Evolutionary conservation across 2,888 invertebrate species (phyloP).

Genomic region (Sarcophaga rosellei): DNA sequence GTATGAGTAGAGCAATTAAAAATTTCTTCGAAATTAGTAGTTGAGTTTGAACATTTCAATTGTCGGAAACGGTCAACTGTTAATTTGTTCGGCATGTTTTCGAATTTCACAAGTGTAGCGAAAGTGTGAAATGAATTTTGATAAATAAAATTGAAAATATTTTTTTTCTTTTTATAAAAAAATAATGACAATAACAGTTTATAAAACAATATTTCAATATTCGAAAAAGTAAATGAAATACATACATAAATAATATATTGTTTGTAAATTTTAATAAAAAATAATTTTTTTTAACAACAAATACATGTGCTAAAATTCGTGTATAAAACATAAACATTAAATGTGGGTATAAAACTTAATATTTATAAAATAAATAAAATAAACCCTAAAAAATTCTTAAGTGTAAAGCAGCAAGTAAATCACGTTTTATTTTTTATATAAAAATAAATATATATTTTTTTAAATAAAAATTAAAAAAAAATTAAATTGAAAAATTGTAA

Average conservation of each 20-base stretch:
- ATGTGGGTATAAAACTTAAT: no score
- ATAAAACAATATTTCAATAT: constrained; percentile 1
- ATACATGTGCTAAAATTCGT: no score
- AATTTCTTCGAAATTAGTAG: constrained; percentile 13
- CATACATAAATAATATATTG: not conserved
- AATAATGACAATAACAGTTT: constrained; percentile 15
- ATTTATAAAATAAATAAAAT: no score
- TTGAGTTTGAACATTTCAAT: constrained; percentile 43
- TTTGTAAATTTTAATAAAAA: not conserved
- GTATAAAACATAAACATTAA: no score
- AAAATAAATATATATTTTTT: no score
- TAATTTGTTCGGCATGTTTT: constrained; percentile 47
- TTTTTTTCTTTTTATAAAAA: not conserved
- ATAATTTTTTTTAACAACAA: no score
- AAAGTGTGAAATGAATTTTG: constrained; percentile 54
- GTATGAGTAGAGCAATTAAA: not conserved
- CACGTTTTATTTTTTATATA: no score
- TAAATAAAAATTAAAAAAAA: no score
- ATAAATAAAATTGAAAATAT: constrained; percentile 32
- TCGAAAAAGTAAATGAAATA: constrained; percentile 4
- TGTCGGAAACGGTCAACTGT: constrained; percentile 24
- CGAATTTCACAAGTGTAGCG: constrained; percentile 3
- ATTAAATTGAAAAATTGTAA: no score
- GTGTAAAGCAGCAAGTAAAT: no score
- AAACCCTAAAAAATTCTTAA: no score